Evolutionary conservation across 1,140 invertebrate species (phyloP), one percentile per base, ranked within the genome.

Genomic region (Procambarus virginalis): DNA sequence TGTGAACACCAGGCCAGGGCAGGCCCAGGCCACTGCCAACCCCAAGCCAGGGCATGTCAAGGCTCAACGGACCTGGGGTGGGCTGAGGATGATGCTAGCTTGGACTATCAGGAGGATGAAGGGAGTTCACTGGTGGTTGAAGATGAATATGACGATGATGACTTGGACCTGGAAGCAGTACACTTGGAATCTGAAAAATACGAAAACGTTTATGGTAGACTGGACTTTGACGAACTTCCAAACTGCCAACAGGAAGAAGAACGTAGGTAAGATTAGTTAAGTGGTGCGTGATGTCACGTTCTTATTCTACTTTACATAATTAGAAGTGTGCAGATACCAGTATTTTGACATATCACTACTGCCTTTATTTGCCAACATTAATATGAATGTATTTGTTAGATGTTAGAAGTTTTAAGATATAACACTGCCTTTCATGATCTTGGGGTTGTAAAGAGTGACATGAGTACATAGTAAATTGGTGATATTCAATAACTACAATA

Each of bases 101-200:
- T 82, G 80, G 80, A 82, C 3, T 81, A 81, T 45, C n/a, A 14
- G 5, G 79, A 81, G 12, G 79, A 81, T 58, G 60, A 64, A 17
- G 60, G 17, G 12, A 55, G 51, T 55, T 58, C 68, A 12, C 46
- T 64, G 45, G 9, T 82, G 34, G n/a, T 64, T 6, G 80, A 64
- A 2, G 80, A 82, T 64, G 80, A 68, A 10, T 55, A 82, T 8
- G 79, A 45, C 17, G 80, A 82, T n/a, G 78, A 80, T n/a, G 80
- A 82, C 58, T n/a, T 60, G n/a, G 51, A 81, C 51, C 34, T 68
- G 80, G 58, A 82, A 12, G 3, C 68, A 3, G 22, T 73, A n/a
- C 20, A 34, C n/a, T 34, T 22, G 2, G 34, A 6, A n/a, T 8
- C 68, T 2, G n/a, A 73, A 6, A 60, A 46, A 9, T 68, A 82